Percentiles rank a stretch among this genome's conserved stretches.
Conservation (phyloP, 2,888 invertebrate genomes). For the Drosophila demipolita region DNA sequence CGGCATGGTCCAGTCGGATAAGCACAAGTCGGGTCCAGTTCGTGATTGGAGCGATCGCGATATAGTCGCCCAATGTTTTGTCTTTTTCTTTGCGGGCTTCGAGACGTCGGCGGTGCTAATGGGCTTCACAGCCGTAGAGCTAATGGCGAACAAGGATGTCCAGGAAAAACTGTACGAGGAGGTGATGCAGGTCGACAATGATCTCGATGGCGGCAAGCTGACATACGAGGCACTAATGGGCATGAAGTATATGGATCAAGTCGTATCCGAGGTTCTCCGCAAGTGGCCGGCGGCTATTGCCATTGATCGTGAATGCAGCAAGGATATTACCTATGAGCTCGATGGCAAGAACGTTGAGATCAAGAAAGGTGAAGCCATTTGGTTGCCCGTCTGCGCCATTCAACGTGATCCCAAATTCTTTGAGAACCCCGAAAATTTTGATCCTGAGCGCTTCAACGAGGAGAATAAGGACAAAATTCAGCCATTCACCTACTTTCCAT, state of each 20-base stretch:
- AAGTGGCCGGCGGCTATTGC: conserved; percentile 86
- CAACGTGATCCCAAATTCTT: conserved; percentile 86
- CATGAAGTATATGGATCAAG: conserved; percentile 87
- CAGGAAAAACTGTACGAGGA: conserved; percentile 87
- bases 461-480: conserved; percentile 86
- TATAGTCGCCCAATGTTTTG: conserved; percentile 87
- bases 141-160: conserved; percentile 87
- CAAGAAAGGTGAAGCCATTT: conserved; percentile 72
- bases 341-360: conserved; percentile 75
- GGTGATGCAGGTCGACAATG: conserved; percentile 85
- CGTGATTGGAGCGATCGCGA: conserved; percentile 86
- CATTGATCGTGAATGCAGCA: conserved; percentile 86
- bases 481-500: conserved; percentile 86
- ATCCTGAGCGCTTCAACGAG: conserved; percentile 87
- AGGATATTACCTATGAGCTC: conserved; percentile 85
- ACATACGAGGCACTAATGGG: conserved; percentile 86
- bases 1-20: conserved; percentile 82
- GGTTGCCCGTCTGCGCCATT: conserved; percentile 85
- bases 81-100: conserved; percentile 87
- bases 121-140: conserved; percentile 86
- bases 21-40: conserved; percentile 47
- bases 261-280: conserved; percentile 86
- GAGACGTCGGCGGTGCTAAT: conserved; percentile 85
- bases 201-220: conserved; percentile 85
- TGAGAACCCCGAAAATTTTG: conserved; percentile 86